Percentiles rank a stretch among this genome's conserved stretches.
Conservation (phyloP, 2,113 vertebrate genomes). For the Tyrannus savana region DNA sequence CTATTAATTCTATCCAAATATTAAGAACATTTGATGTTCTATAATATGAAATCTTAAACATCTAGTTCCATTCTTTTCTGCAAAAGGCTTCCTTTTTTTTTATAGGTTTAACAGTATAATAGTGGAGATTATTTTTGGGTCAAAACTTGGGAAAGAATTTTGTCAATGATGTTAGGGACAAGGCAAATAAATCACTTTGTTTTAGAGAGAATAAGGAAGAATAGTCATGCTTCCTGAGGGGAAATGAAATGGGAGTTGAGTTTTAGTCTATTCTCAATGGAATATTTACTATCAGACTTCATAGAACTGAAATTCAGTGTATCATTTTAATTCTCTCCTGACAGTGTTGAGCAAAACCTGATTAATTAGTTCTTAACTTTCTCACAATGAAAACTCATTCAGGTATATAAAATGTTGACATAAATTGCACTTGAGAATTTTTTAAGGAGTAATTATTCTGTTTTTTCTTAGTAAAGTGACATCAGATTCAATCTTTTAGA, state of each 20-base stretch:
- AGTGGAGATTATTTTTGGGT: constrained; percentile 9
- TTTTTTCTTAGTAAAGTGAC: not conserved
- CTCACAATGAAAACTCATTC: not conserved
- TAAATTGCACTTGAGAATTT: not conserved
- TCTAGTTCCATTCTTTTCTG: not conserved
- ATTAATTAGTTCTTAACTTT: not conserved
- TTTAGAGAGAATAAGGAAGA: not conserved
- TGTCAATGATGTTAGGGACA: not conserved
- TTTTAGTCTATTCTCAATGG: not conserved
- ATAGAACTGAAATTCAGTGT: not conserved
- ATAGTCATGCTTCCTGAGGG: not conserved
- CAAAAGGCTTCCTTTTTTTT: not conserved
- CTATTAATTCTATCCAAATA: not conserved
- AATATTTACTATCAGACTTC: not conserved
- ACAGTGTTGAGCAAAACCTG: not conserved
- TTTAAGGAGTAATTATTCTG: not conserved
- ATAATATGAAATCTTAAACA: not conserved
- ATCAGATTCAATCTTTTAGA: not conserved
- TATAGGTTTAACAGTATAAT: not conserved
- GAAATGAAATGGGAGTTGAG: not conserved
- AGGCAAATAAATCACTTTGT: not conserved
- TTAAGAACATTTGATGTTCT: not conserved
- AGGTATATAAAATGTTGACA: not conserved
- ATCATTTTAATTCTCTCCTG: not conserved
- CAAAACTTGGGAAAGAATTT: constrained; percentile 1